phyloP scores from a whole-genome alignment of 2,113 vertebrate genomes.

The Butorides virescens region DNA sequence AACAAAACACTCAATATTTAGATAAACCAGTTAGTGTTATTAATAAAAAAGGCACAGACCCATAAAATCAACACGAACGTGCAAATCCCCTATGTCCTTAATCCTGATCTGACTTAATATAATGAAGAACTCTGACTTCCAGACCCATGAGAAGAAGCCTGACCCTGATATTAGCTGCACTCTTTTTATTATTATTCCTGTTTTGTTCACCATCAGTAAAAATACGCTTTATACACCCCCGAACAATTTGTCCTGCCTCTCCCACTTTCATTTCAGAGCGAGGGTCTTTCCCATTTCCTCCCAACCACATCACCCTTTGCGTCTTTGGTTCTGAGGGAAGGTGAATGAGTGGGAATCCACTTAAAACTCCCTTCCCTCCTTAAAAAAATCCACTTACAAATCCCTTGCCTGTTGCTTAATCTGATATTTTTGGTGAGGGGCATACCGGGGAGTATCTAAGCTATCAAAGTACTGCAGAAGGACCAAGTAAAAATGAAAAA shows the following conservation, averaged over 20 bases:
- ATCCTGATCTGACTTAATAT: neutral
- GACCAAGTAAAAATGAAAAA: neutral
- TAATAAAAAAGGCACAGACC: neutral
- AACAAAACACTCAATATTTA: rapidly evolving
- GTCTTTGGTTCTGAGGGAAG: neutral
- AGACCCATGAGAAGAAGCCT: neutral
- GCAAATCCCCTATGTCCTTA: neutral
- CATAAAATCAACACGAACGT: neutral
- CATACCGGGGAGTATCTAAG: neutral
- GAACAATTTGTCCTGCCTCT: neutral
- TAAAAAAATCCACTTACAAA: neutral
- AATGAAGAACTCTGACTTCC: neutral
- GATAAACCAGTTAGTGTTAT: neutral
- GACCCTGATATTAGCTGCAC: neutral
- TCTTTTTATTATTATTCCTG: neutral
- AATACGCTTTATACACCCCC: neutral
- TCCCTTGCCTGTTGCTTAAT: neutral
- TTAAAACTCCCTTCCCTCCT: neutral
- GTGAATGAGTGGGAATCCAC: neutral
- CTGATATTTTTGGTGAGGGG: neutral
- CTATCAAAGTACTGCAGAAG: neutral
- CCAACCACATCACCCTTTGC: no score
- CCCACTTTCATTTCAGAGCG: neutral
- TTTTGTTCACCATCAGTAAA: neutral
- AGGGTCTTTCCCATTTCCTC: neutral